Conservation (phyloP, 1,140 invertebrate species). For the Zaprionus kolodkinae region DNA sequence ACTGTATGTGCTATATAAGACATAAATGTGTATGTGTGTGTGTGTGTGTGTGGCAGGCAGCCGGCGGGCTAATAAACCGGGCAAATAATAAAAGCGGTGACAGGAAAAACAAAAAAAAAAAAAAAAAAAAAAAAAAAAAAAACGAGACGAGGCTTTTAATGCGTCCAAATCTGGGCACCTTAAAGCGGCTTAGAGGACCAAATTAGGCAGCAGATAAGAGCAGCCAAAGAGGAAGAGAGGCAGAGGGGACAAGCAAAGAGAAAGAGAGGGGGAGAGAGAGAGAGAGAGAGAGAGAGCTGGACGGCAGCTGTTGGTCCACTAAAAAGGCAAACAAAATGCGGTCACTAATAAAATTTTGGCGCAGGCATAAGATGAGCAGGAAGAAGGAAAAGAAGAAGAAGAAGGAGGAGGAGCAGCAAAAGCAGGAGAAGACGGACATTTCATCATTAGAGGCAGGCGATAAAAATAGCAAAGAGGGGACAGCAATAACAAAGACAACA, state of each 20-base stretch:
- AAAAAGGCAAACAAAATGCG: constrained; percentile 68
- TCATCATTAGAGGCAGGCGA: constrained; percentile 64
- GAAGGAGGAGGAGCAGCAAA: not conserved
- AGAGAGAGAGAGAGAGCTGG: not conserved
- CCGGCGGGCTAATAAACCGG: constrained; percentile 43
- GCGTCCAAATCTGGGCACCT: constrained; percentile 56
- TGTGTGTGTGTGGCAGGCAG: not conserved
- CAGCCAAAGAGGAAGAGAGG: not conserved
- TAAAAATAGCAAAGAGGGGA: constrained; percentile 64
- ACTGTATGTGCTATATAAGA: not conserved
- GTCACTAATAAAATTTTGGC: constrained; percentile 71
- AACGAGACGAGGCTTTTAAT: constrained; percentile 48
- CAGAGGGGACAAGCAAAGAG: not conserved
- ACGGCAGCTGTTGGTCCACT: constrained; percentile 65
- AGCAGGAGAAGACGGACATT: constrained; percentile 61
- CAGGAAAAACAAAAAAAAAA: not conserved
- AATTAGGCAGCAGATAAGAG: constrained; percentile 64
- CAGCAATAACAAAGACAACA: constrained; percentile 1
- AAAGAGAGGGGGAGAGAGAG: too few species aligned
- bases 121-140: constrained; percentile 1
- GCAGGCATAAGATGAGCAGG: not conserved
- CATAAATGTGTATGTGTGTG: constrained; percentile 2
- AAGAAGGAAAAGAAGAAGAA: not conserved
- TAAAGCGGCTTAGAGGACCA: constrained; percentile 60
- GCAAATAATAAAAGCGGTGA: constrained; percentile 40